These are phyloP conservation scores for Dasypogon diadema DNA, from an alignment of 2,888 invertebrate genomes.

Conservation along the genomic window DNA sequence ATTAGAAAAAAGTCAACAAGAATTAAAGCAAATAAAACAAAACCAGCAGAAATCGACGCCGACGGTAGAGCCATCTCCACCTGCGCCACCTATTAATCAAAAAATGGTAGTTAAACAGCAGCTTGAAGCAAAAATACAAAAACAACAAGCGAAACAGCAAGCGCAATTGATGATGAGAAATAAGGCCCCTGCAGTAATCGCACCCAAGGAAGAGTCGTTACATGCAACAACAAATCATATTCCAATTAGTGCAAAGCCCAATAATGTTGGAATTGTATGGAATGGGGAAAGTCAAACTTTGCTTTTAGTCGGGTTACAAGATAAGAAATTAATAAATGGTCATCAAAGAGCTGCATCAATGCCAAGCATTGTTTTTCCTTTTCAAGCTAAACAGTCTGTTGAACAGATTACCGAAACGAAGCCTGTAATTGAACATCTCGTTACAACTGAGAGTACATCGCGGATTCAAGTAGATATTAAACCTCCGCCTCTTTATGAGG, in stretches of 20 bases:
- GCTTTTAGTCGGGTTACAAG: conserved; percentile 70
- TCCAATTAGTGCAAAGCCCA: conserved; percentile 67
- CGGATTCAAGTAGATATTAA: conserved; percentile 64
- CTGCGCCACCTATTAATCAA: conserved; percentile 64
- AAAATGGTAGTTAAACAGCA: conserved; percentile 74
- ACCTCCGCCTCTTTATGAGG: conserved; percentile 79
- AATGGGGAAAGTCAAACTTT: conserved; percentile 74
- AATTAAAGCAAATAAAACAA: conserved; percentile 77
- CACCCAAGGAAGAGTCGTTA: conserved; percentile 66
- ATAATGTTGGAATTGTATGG: conserved; percentile 74
- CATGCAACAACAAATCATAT: conserved; percentile 48
- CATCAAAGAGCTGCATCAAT: conserved; percentile 71
- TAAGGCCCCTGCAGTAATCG: conserved; percentile 28
- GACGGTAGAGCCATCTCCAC: conserved; percentile 57
- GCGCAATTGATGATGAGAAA: conserved; percentile 59
- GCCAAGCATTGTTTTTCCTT: conserved; percentile 72
- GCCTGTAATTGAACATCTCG: conserved; percentile 53
- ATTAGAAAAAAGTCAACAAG: conserved; percentile 81
- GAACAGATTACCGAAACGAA: conserved; percentile 60
- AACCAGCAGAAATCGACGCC: conserved; percentile 68
- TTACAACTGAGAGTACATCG: conserved; percentile 59
- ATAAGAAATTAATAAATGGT: conserved; percentile 69
- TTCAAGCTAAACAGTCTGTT: conserved; percentile 62
- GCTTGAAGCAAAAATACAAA: conserved; percentile 79
- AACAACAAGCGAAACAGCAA: conserved; percentile 63